Evolutionary conservation across 1,140 invertebrate genomes (phyloP).

Genomic region (Halictus rubicundus): DNA sequence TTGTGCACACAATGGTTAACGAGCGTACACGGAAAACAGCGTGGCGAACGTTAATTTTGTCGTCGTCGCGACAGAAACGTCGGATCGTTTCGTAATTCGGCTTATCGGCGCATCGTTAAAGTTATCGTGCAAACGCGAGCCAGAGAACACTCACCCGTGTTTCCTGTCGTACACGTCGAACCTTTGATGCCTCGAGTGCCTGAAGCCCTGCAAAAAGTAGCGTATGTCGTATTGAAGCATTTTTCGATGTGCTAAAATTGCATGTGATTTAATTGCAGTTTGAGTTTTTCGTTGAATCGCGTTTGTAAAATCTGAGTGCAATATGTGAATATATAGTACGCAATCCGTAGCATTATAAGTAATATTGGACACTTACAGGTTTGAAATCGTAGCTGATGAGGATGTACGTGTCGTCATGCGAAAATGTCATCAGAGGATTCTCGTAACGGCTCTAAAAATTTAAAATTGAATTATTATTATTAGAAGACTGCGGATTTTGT

Average conservation of each 20-base stretch:
- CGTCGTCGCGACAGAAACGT: not conserved
- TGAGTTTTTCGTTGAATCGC: too few species aligned
- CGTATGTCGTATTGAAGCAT: not conserved
- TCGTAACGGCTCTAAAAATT: slow-evolving; percentile 34
- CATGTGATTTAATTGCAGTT: too few species aligned
- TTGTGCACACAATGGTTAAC: not conserved
- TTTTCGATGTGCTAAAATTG: too few species aligned
- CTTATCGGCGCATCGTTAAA: slow-evolving; percentile 7
- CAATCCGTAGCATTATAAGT: too few species aligned
- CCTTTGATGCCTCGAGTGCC: slow-evolving; percentile 83
- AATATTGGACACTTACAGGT: slow-evolving; percentile 39
- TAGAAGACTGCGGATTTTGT: too few species aligned
- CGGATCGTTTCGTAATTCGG: slow-evolving; percentile 22
- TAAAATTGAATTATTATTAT: not conserved
- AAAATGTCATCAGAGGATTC: not conserved
- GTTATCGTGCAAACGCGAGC: not conserved
- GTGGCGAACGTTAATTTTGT: not conserved
- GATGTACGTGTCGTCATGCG: slow-evolving; percentile 34
- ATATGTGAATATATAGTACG: too few species aligned
- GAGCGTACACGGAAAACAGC: not conserved
- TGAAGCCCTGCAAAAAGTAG: slow-evolving; percentile 82
- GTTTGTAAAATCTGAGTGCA: too few species aligned
- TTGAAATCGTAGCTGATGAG: slow-evolving; percentile 56
- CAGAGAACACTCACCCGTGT: slow-evolving; percentile 74
- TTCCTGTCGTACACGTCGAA: slow-evolving; percentile 82